Evolutionary conservation across 2,113 vertebrate genomes (phyloP).

Genomic region (Melanerpes formicivorus): DNA sequence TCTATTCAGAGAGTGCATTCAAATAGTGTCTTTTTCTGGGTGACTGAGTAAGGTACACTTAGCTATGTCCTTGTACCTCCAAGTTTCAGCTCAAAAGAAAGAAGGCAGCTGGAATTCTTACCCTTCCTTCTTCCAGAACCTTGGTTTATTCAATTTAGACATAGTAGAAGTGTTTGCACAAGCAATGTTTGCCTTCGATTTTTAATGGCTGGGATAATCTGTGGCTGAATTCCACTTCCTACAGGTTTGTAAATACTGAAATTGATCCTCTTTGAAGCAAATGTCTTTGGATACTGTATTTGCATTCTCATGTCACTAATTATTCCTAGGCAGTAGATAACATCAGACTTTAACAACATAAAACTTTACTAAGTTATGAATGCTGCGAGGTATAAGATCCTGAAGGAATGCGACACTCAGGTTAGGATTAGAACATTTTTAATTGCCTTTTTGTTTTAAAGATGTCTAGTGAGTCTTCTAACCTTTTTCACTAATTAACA

Average conservation of each 20-base stretch:
- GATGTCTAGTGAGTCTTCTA: background rate
- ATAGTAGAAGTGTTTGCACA: background rate
- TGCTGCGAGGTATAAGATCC: background rate
- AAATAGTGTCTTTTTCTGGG: constrained; percentile 50
- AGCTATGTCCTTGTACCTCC: background rate
- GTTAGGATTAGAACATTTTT: background rate
- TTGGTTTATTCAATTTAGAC: background rate
- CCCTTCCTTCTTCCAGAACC: background rate
- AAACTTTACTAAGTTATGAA: background rate
- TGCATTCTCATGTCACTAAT: background rate
- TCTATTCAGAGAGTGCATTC: constrained; percentile 42
- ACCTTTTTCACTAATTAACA: background rate
- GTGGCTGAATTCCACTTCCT: background rate
- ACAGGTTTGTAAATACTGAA: background rate
- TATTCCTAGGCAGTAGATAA: background rate
- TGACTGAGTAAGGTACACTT: constrained; percentile 37
- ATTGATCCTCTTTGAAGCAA: background rate
- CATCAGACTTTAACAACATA: background rate
- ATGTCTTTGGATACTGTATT: background rate
- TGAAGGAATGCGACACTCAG: background rate
- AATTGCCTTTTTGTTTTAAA: background rate
- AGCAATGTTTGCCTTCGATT: background rate
- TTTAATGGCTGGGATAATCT: background rate
- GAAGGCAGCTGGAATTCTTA: background rate
- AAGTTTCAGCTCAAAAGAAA: constrained; percentile 26